Percentiles rank a stretch among this genome's conserved stretches.
phyloP scores from a whole-genome alignment of 2,797 vertebrate genomes.

The Astyanax mexicanus region DNA sequence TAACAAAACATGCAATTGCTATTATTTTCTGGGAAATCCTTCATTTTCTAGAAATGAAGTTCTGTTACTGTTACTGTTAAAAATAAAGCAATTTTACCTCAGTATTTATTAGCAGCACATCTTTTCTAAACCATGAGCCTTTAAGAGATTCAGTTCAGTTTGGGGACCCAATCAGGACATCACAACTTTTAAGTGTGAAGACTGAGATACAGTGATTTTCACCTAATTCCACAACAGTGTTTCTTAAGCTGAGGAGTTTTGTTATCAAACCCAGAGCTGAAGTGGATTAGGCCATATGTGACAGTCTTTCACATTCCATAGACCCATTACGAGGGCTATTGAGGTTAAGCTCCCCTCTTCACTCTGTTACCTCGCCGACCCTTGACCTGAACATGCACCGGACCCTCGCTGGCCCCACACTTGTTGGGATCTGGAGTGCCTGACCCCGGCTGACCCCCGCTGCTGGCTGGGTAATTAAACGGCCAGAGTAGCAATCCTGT shows the following conservation, averaged over 20 bases:
- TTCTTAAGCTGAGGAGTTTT: neutral
- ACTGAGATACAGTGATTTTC: too few species aligned
- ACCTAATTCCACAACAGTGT: neutral
- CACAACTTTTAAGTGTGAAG: too few species aligned
- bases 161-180: too few species aligned
- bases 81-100: too few species aligned
- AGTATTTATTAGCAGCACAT: too few species aligned
- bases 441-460: conserved; percentile 31
- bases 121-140: too few species aligned
- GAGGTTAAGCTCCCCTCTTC: conserved; percentile 36
- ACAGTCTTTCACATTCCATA: neutral
- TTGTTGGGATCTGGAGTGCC: conserved; percentile 29
- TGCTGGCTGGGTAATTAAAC: conserved; percentile 47
- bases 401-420: conserved; percentile 37
- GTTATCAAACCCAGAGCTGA: neutral
- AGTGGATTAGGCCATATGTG: neutral
- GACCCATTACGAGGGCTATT: conserved; percentile 11
- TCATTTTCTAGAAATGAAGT: too few species aligned
- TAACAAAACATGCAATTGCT: too few species aligned
- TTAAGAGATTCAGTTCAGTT: too few species aligned
- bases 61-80: too few species aligned
- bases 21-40: too few species aligned
- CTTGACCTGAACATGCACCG: conserved; percentile 40
- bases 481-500: conserved; percentile 28
- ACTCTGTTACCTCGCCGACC: conserved; percentile 38